These are phyloP conservation scores for Nycticryphes semicollaris DNA, from an alignment of 2,113 vertebrate species.

Conservation along the genomic window DNA sequence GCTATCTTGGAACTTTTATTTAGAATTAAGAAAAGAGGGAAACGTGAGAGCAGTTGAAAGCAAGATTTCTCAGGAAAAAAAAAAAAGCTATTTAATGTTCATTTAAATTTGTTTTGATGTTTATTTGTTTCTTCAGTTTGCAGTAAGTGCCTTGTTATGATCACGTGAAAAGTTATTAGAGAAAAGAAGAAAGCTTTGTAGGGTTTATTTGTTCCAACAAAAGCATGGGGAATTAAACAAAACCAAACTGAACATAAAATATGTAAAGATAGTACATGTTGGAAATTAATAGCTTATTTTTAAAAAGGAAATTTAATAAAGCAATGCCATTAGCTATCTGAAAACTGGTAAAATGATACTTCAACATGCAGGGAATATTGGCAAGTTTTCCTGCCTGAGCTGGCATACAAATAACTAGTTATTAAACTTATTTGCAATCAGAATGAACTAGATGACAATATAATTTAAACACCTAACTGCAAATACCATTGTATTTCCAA, in stretches of 20 bases:
- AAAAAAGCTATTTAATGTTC: background rate
- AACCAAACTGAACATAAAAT: slow-evolving; percentile 42
- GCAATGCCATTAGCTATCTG: background rate
- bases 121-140: slow-evolving; percentile 27
- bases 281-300: slow-evolving; percentile 49
- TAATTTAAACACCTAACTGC: background rate
- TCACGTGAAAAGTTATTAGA: slow-evolving; percentile 24
- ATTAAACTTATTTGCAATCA: background rate
- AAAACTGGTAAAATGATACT: background rate
- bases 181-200: slow-evolving; percentile 25
- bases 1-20: background rate
- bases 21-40: background rate
- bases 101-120: slow-evolving; percentile 11
- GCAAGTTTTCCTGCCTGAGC: background rate
- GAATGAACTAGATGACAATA: background rate
- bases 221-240: slow-evolving; percentile 10
- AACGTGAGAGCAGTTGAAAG: slow-evolving; percentile 19
- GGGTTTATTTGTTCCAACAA: slow-evolving; percentile 23
- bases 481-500: background rate
- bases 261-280: background rate
- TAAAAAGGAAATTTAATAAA: slow-evolving; percentile 36
- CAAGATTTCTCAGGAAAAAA: slow-evolving; percentile 15
- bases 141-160: background rate
- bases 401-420: background rate
- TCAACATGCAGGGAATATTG: background rate